Conservation (phyloP, 2,888 invertebrate genomes). For the Candidula unifasciata region DNA sequence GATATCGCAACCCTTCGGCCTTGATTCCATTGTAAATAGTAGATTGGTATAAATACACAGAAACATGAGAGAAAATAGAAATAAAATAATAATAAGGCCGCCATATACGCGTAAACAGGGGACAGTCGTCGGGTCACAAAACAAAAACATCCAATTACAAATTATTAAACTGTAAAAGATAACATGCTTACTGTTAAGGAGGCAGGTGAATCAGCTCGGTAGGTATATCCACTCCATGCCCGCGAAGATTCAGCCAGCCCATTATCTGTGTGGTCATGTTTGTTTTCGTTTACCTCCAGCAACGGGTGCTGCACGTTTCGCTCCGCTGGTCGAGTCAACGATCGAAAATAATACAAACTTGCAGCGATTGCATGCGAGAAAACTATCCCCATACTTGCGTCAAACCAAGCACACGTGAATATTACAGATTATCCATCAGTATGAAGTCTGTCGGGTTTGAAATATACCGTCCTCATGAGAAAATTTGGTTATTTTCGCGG, state of each 20-base stretch:
- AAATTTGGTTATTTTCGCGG: background rate
- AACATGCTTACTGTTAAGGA: constrained; percentile 25
- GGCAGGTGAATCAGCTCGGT: background rate
- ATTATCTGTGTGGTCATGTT: constrained; percentile 30
- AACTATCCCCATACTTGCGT: constrained; percentile 58
- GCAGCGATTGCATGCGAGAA: constrained; percentile 58
- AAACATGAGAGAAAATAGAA: too few relatives aligned
- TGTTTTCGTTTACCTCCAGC: constrained; percentile 22
- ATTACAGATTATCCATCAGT: constrained; percentile 19
- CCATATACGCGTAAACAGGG: too few relatives aligned
- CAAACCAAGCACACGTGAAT: background rate
- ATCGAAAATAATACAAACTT: constrained; percentile 47
- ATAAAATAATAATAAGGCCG: too few relatives aligned
- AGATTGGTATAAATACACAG: too few relatives aligned
- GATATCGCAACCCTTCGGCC: too few relatives aligned
- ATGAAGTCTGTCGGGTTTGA: background rate
- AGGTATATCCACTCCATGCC: constrained; percentile 10
- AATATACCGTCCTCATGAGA: background rate
- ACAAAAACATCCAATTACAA: too few relatives aligned
- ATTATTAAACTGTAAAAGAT: background rate
- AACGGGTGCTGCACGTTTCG: constrained; percentile 22
- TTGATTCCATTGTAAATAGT: too few relatives aligned
- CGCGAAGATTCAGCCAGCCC: background rate
- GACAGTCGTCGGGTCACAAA: too few relatives aligned
- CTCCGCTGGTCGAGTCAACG: constrained; percentile 13